These are phyloP conservation scores for Micrastur ruficollis DNA, from an alignment of 2,797 vertebrate genomes.

Conservation along the genomic window DNA sequence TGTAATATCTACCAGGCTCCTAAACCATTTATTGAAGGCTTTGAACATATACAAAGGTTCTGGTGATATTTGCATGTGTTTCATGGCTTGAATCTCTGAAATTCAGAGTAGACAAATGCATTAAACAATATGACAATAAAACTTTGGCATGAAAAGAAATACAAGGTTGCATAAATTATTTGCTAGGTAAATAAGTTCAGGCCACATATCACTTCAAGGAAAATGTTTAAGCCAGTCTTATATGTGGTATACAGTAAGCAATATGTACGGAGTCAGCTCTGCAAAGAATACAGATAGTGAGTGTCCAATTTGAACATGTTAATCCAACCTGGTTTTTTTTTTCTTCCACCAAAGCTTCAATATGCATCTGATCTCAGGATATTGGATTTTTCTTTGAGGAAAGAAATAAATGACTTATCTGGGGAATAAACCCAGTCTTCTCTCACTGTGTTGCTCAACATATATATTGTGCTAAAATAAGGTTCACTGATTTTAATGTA, in stretches of 20 bases:
- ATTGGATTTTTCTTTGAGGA: slow-evolving; percentile 80
- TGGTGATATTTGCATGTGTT: not conserved
- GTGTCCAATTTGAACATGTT: slow-evolving; percentile 56
- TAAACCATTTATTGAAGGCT: not conserved
- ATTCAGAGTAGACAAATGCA: not conserved
- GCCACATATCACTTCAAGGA: not conserved
- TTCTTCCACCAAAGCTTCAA: slow-evolving; percentile 58
- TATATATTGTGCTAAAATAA: slow-evolving; percentile 71
- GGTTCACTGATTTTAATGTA: slow-evolving; percentile 75
- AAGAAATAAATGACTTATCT: slow-evolving; percentile 79
- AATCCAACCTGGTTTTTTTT: slow-evolving; percentile 66
- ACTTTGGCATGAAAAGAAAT: not conserved
- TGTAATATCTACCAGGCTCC: not conserved
- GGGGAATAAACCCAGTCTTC: slow-evolving; percentile 74
- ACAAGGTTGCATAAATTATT: slow-evolving; percentile 25
- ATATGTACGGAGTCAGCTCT: not conserved
- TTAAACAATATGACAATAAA: slow-evolving; percentile 15
- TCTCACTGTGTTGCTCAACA: slow-evolving; percentile 42
- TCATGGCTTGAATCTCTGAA: not conserved
- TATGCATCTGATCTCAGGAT: slow-evolving; percentile 79
- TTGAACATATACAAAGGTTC: not conserved
- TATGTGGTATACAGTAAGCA: not conserved
- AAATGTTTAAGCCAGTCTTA: not conserved
- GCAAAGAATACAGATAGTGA: slow-evolving; percentile 8
- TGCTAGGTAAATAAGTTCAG: not conserved